A percentile compares a stretch with the other conserved stretches of the same genome.
Evolutionary conservation across 2,113 vertebrate genomes (phyloP).

Genomic region (Deroptyus accipitrinus): DNA sequence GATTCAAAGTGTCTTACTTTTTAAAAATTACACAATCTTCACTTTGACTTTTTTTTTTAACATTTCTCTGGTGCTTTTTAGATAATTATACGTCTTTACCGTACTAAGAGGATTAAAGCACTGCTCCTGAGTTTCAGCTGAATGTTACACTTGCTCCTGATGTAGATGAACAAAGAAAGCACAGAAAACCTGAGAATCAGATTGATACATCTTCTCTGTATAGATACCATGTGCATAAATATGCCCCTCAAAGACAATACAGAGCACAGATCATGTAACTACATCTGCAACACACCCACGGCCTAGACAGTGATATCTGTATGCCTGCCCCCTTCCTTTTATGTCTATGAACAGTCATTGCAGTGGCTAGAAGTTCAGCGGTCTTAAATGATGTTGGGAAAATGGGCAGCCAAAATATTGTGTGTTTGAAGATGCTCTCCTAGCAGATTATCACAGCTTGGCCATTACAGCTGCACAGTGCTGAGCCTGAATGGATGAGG

Average conservation of each 20-base stretch:
- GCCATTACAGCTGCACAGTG: not conserved
- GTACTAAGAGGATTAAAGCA: not conserved
- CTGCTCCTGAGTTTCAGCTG: not conserved
- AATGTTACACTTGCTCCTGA: not conserved
- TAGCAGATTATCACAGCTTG: not conserved
- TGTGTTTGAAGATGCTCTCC: not conserved
- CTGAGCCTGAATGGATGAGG: not conserved
- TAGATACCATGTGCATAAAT: not conserved
- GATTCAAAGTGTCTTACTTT: not conserved
- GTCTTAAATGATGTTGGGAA: not conserved
- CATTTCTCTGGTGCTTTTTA: not conserved
- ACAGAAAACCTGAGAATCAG: not conserved
- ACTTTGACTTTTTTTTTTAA: not conserved
- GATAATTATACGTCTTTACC: not conserved
- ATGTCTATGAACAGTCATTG: not conserved
- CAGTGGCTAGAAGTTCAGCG: not conserved
- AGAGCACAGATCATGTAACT: not conserved
- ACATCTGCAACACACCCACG: not conserved
- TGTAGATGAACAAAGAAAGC: not conserved
- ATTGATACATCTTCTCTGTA: not conserved
- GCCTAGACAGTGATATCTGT: not conserved
- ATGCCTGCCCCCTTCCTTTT: not conserved
- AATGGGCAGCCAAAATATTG: not conserved
- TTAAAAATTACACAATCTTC: not conserved
- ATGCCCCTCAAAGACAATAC: not conserved